phyloP scores from a whole-genome alignment of 2,888 invertebrate species.

The Venusia cambrica region DNA sequence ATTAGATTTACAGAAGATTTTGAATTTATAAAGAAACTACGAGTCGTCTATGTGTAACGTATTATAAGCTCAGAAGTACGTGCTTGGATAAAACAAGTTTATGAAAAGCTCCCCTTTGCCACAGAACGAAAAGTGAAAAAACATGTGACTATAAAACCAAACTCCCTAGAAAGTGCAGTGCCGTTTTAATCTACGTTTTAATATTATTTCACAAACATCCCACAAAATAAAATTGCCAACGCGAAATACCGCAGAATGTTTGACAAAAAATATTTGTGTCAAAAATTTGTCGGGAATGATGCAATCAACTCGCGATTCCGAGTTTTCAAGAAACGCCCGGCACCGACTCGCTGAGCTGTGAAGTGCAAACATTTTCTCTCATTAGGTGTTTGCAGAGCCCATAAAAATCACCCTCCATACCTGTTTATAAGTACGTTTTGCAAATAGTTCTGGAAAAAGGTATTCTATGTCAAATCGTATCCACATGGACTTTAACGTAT shows the following conservation, averaged over 20 bases:
- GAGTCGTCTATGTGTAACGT: no score
- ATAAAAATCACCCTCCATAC: constrained; percentile 52
- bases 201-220: not conserved
- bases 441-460: constrained; percentile 4
- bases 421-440: constrained; percentile 14
- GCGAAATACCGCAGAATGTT: constrained; percentile 22
- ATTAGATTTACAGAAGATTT: no score
- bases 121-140: no score
- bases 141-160: no score
- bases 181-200: no score
- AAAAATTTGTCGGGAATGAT: constrained; percentile 29
- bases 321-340: constrained; percentile 26
- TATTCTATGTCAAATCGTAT: no score
- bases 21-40: no score
- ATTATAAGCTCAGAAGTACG: no score
- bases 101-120: no score
- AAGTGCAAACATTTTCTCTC: constrained; percentile 70
- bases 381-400: constrained; percentile 70
- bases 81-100: no score
- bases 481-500: no score
- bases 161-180: no score
- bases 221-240: constrained; percentile 13
- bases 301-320: constrained; percentile 36
- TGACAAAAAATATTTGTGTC: constrained; percentile 30
- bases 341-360: constrained; percentile 45